Evolutionary conservation across 2,888 invertebrate genomes (phyloP).

Genomic region (Cosmia pyralina): DNA sequence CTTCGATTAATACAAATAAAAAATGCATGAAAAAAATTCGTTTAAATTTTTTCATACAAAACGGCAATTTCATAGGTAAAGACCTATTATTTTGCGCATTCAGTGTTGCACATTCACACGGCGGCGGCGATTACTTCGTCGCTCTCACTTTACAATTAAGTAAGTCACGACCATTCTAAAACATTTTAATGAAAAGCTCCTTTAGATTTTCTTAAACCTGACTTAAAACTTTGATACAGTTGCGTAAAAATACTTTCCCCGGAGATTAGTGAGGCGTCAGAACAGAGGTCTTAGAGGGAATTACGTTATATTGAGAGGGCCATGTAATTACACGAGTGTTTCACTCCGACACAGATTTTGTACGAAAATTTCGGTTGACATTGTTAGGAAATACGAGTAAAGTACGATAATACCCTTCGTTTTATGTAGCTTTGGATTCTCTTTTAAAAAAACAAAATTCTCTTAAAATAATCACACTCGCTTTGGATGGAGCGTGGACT

Average conservation of each 20-base stretch:
- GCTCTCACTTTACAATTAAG: conserved; percentile 1
- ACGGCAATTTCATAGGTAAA: no score
- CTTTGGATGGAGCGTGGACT: not conserved
- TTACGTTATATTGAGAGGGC: conserved; percentile 57
- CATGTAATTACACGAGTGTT: conserved; percentile 55
- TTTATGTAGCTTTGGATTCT: conserved; percentile 3
- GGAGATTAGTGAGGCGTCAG: conserved; percentile 41
- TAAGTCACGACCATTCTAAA: conserved; percentile 24
- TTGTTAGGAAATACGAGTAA: conserved; percentile 13
- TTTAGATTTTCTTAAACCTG: conserved; percentile 10
- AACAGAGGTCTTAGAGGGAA: conserved; percentile 40
- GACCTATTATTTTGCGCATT: no score
- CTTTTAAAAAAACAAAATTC: conserved; percentile 1
- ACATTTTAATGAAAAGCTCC: conserved; percentile 30
- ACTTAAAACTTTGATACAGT: conserved; percentile 56
- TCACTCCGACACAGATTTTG: conserved; percentile 45
- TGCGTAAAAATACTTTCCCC: conserved; percentile 51
- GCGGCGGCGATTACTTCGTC: no score
- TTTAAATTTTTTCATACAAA: no score
- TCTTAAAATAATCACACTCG: not conserved
- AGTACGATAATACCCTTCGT: not conserved
- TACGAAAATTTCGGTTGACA: conserved; percentile 37
- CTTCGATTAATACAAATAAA: no score
- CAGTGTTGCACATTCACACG: no score
- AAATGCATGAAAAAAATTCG: no score